Evolutionary conservation across 2,113 vertebrate genomes (phyloP), one percentile per base, ranked within the genome.

Genomic region (Sula dactylatra): DNA sequence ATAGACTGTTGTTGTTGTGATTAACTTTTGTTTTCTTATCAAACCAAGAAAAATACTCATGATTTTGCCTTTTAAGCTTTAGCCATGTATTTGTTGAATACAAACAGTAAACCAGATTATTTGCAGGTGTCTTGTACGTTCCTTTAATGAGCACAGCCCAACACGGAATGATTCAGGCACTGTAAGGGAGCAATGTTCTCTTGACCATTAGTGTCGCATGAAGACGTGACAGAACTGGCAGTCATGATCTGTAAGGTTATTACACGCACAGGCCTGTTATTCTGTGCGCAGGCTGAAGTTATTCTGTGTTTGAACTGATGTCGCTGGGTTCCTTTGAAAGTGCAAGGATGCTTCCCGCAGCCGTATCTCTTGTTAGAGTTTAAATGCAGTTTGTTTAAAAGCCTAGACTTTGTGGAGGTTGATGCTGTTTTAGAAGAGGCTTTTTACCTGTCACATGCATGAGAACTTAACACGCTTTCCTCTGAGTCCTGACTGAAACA

Each of bases 361-460:
- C 58, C 54, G 21, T 27, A 13, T 83, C 36, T n/a, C n/a, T 20
- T 13, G 32, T 45, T 61, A 6, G 61, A 50, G 64, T 38, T 72
- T 24, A 47, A 45, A 4, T 54, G 78, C 70, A 42, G n/a, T 34
- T 64, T 1, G 24, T 21, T 4, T 11, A 20, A 61, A 83, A 86
- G 40, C n/a, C 69, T 29, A 3, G 80, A 44, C 70, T 92, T 86
- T 7, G 72, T 78, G 83, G 64, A 89, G 44, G 29, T 61, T 88
- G 83, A n/a, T 82, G 7, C 76, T 92, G 12, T 67, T 96, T 91
- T 94, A 71, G 88, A 94, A 87, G 58, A 89, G 83, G 73, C 58
- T 87, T 95, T 95, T 84, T 95, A 93, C 72, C 83, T 95, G 86
- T 72, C 88, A 65, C 82, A 4, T 79, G 72, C 47, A 10, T 38